phyloP scores from a whole-genome alignment of 1,140 invertebrate species.

The Helicoverpa zea region DNA sequence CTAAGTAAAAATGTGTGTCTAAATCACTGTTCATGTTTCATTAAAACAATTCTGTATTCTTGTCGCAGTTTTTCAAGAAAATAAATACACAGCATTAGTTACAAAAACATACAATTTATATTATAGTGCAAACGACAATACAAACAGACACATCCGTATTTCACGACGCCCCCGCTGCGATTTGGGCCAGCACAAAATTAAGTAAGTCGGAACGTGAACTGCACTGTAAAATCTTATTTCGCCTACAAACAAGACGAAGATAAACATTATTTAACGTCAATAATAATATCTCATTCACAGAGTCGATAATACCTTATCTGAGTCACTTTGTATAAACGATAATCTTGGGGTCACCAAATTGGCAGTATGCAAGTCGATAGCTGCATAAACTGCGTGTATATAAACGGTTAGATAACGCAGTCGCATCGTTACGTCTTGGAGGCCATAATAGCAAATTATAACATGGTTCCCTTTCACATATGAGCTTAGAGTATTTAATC shows the following conservation, averaged over 20 bases:
- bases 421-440: constrained; percentile 8
- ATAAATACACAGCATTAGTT: not conserved
- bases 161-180: constrained; percentile 8
- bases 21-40: no score
- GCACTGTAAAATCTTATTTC: constrained; percentile 13
- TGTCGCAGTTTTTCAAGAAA: not conserved
- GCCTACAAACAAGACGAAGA: not conserved
- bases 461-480: constrained; percentile 17
- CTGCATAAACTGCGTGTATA: not conserved
- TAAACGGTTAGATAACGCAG: constrained; percentile 30
- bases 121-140: constrained; percentile 14
- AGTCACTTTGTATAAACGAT: not conserved
- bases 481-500: not conserved
- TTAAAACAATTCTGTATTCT: not conserved
- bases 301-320: constrained; percentile 11
- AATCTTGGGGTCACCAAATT: not conserved
- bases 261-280: not conserved
- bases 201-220: constrained; percentile 9
- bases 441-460: constrained; percentile 15
- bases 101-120: constrained; percentile 20
- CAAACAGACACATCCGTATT: not conserved
- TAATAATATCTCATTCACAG: not conserved
- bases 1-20: not conserved
- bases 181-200: constrained; percentile 21
- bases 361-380: constrained; percentile 5